A percentile compares a stretch with the other conserved stretches of the same genome.
phyloP scores from a whole-genome alignment of 2,797 vertebrate genomes.

The Benthosema pterotum region DNA sequence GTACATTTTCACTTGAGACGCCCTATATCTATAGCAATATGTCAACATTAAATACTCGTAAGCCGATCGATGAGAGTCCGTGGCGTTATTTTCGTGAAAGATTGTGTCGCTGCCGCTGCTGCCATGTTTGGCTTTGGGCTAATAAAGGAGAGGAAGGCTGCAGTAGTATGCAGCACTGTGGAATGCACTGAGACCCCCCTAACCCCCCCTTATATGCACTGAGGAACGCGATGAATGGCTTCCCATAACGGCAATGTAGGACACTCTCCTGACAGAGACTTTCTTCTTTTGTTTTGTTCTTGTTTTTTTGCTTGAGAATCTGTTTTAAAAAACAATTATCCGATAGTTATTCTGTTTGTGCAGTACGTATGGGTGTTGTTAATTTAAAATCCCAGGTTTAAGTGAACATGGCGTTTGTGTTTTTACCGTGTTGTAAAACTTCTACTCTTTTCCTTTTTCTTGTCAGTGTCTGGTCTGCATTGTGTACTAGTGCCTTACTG shows the following conservation, averaged over 20 bases:
- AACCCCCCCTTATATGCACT: slow-evolving; percentile 50
- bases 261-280: slow-evolving; percentile 33
- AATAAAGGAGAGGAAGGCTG: slow-evolving; percentile 43
- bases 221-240: slow-evolving; percentile 55
- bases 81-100: slow-evolving; percentile 40
- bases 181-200: slow-evolving; percentile 54
- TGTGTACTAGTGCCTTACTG: slow-evolving; percentile 84
- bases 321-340: slow-evolving; percentile 31
- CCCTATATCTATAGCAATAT: slow-evolving; percentile 60
- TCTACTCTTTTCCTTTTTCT: slow-evolving; percentile 43
- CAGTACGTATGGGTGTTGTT: neutral
- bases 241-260: slow-evolving; percentile 44
- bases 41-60: slow-evolving; percentile 41
- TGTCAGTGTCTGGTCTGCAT: slow-evolving; percentile 73
- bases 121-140: slow-evolving; percentile 40
- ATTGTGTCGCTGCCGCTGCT: slow-evolving; percentile 34
- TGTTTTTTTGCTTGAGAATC: slow-evolving; percentile 8
- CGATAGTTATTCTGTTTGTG: slow-evolving; percentile 4
- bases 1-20: slow-evolving; percentile 37
- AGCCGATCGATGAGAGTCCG: slow-evolving; percentile 21
- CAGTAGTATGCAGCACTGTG: slow-evolving; percentile 42
- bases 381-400: too few relatives aligned
- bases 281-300: too few relatives aligned
- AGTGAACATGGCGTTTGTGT: neutral
- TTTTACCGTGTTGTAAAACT: slow-evolving; percentile 34